phyloP scores from a whole-genome alignment of 2,888 invertebrate genomes.

The Calliphora vomitoria region DNA sequence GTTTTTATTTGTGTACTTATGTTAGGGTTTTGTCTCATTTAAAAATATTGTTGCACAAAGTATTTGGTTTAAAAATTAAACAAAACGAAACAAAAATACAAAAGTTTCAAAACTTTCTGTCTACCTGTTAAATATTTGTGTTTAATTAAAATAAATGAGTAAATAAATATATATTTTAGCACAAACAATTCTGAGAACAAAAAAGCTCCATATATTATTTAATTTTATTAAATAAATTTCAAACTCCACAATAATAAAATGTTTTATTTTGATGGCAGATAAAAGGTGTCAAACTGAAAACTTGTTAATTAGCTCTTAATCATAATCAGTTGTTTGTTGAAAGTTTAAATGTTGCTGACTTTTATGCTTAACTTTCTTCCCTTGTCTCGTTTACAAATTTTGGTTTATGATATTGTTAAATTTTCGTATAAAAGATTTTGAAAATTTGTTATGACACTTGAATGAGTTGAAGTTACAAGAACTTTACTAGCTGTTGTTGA shows the following conservation, averaged over 20 bases:
- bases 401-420: not conserved
- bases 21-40: slow-evolving; percentile 3
- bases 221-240: not conserved
- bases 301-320: slow-evolving; percentile 31
- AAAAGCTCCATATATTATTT: too few relatives aligned
- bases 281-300: slow-evolving; percentile 17
- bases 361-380: not conserved
- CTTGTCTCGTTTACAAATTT: not conserved
- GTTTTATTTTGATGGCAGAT: not conserved
- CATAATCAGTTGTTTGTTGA: slow-evolving; percentile 20
- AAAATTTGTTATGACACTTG: slow-evolving; percentile 46
- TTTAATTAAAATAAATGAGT: slow-evolving; percentile 69
- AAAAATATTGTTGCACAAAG: slow-evolving; percentile 38
- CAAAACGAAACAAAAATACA: not conserved
- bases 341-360: not conserved
- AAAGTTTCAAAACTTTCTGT: slow-evolving; percentile 53
- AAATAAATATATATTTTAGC: slow-evolving; percentile 28
- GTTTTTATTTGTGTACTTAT: not conserved
- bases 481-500: slow-evolving; percentile 1
- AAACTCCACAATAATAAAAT: not conserved
- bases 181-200: too few relatives aligned
- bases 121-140: slow-evolving; percentile 57
- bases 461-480: slow-evolving; percentile 8
- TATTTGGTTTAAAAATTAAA: slow-evolving; percentile 12
- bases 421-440: slow-evolving; percentile 11